Base-by-base conservation (phyloP, 2,113 vertebrate species). In the Tricholaema leucomelas region DNA sequence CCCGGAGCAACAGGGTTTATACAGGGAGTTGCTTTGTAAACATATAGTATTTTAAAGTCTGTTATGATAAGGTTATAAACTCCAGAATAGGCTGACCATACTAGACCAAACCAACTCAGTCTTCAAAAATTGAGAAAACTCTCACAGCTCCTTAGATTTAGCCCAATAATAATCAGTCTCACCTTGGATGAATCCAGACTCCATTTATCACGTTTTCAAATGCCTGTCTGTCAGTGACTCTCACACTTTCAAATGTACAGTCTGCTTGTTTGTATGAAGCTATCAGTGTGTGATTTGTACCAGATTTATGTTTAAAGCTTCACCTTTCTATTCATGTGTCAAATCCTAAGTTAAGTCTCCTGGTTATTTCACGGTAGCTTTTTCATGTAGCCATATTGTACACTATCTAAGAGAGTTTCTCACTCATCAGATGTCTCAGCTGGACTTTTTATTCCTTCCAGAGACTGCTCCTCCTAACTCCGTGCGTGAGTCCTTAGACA, bases 211-310 rank as follows among this genome's bases (percentile, higher is more conserved):
- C 87, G 3, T 94, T 95, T 94, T 92, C 93, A 93, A 93, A 77
- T 89, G 90, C 81, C 82, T 95, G 95, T 96, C 95, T 96, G 90
- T 95, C 95, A 96, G 90, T 71, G 87, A 81, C 85, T 93, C 94
- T 96, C 94, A 96, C 95, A 94, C 94, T 94, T 96, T 46, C 91
- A 96, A 96, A 91, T 93, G 95, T 96, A 71, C 95, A 96, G 95
- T 92, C 95, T 96, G 94, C 91, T 95, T 95, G 95, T 96, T 95
- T 96, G 94, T 82, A 85, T 42, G 64, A 82, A 95, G 87, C 85
- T 95, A 93, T 94, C 94, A 95, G 87, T 1, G 5, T 77, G 85
- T 92, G 95, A 95, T 96, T 94, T 96, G 87, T 91, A 95, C 95
- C 94, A 96, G 91, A 96, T 95, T 94, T 94, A 91, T 93, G 94